phyloP scores from a whole-genome alignment of 2,797 vertebrate genomes.

The Bufotes viridis region DNA sequence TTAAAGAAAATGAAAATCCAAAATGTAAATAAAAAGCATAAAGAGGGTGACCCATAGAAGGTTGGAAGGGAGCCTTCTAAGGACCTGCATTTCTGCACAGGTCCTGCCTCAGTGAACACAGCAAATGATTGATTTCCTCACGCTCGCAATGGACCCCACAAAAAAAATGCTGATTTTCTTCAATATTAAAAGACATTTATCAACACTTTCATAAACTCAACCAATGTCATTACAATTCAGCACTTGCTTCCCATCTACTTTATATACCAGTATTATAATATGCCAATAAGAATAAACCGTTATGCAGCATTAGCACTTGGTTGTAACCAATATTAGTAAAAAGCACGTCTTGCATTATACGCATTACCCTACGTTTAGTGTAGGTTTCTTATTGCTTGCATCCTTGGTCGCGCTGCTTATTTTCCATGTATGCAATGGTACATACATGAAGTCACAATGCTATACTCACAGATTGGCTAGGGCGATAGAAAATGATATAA shows the following conservation, averaged over 20 bases:
- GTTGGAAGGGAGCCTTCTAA: neutral
- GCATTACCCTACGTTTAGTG: neutral
- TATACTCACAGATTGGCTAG: neutral
- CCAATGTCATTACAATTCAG: neutral
- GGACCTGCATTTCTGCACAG: neutral
- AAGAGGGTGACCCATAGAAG: neutral
- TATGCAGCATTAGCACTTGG: neutral
- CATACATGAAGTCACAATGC: neutral
- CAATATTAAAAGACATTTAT: neutral
- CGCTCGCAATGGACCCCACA: neutral
- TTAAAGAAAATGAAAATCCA: too few relatives aligned
- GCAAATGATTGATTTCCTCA: neutral
- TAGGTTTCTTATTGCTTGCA: neutral
- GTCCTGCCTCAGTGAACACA: conserved; percentile 1
- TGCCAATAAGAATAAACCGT: neutral
- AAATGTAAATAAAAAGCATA: neutral
- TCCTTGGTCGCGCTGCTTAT: neutral
- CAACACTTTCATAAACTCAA: neutral
- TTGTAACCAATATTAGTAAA: neutral
- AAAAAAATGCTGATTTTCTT: neutral
- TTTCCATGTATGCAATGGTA: neutral
- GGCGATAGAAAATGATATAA: neutral
- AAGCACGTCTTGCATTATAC: neutral
- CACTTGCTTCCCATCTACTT: neutral
- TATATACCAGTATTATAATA: neutral